These are phyloP conservation scores for Silurus glanis DNA, from an alignment of 2,113 vertebrate genomes.

Conservation along the genomic window DNA sequence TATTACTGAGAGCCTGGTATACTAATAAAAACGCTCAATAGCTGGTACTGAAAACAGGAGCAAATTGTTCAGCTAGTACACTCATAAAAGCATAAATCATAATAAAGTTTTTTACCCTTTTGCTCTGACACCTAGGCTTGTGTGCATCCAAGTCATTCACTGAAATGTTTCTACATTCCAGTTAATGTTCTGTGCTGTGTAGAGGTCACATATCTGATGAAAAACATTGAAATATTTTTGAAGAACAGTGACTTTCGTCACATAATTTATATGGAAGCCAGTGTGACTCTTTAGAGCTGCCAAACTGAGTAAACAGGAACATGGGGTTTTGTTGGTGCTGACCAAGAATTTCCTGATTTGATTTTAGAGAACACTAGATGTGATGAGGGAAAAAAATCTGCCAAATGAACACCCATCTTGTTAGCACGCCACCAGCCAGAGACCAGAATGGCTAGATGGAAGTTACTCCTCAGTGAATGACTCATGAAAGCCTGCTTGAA, in stretches of 20 bases:
- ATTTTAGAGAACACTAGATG: background rate
- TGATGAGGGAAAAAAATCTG: background rate
- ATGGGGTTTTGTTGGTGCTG: background rate
- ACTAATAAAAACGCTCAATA: slow-evolving; percentile 12
- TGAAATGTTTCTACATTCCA: background rate
- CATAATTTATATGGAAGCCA: background rate
- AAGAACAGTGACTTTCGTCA: background rate
- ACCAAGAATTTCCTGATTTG: background rate
- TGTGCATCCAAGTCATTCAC: background rate
- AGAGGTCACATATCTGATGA: background rate
- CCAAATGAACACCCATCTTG: background rate
- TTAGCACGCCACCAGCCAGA: background rate
- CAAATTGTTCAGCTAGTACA: background rate
- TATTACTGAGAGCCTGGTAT: slow-evolving; percentile 2
- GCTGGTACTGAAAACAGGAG: slow-evolving; percentile 12
- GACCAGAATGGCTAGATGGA: background rate
- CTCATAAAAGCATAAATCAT: slow-evolving; percentile 35
- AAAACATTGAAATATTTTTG: background rate
- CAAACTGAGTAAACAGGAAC: background rate
- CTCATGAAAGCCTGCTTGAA: background rate
- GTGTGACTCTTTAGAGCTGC: background rate
- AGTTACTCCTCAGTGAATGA: background rate
- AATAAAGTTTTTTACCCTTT: background rate
- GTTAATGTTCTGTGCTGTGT: background rate
- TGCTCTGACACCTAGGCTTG: background rate